Base-by-base conservation (phyloP, 2,113 vertebrate species). In the Triplophysa rosa region DNA sequence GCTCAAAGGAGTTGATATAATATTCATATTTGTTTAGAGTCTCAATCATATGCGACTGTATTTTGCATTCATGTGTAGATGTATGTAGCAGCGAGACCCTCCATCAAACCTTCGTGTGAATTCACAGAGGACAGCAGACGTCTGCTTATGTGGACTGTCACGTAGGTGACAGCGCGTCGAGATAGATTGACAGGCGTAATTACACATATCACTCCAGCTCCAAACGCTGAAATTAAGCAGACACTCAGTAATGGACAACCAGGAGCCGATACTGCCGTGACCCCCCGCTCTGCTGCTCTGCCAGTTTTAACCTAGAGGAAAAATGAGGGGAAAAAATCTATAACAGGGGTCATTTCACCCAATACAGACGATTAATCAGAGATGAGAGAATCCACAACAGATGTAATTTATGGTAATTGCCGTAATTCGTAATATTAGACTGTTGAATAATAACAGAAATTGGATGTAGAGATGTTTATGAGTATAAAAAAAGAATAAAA, bases 121-220 rank as follows among this genome's bases (percentile, higher is more conserved):
- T 73, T 74, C 66, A 78, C 81, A 47, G 67, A 79, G 64, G 56
- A 24, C 14, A 10, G 61, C 66, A 70, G 61, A 37, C 49, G 49
- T 40, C 70, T 69, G 78, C 49, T 84, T 82, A 70, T 78, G 72
- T 76, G 64, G 80, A 82, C 66, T 75, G 80, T 80, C 82, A 83
- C 69, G 65, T 59, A 62, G 54, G 49, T 78, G 86, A 80, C 77
- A 77, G 77, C 63, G 21, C 24, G 52, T 54, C 71, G 61, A 80
- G 81, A 68, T 70, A 69, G 86, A 87, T 62, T 87, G 86, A 85
- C 84, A 84, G 84, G 74, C 80, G 68, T 80, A 87, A 85, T 87
- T 87, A 87, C 82, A 82, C 77, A 78, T 84, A 72, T 81, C 80
- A 80, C 80, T 82, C 82, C 68, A 65, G 65, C 64, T 33, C 42